These are phyloP conservation scores for Euproctis similis DNA, from an alignment of 2,888 invertebrate species.

Conservation along the genomic window DNA sequence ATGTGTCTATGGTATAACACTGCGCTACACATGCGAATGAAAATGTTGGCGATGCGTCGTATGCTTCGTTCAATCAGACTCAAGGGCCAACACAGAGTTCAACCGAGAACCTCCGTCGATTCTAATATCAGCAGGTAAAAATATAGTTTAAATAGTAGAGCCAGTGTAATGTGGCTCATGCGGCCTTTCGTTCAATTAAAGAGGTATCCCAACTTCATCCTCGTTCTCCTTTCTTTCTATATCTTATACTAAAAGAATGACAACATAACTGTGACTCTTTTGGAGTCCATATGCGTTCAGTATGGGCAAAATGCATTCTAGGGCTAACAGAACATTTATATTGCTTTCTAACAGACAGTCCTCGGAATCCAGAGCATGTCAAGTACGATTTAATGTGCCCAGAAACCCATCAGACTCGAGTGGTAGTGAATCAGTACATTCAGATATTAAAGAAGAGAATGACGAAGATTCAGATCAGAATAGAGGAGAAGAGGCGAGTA, in stretches of 20 bases:
- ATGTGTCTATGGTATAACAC: conserved; percentile 96
- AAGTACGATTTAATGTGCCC: conserved; percentile 47
- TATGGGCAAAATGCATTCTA: background rate
- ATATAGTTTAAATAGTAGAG: too few relatives aligned
- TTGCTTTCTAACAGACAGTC: conserved; percentile 32
- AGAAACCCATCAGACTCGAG: conserved; percentile 42
- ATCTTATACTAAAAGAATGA: too few relatives aligned
- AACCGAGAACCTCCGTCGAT: conserved; percentile 28
- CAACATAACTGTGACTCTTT: too few relatives aligned
- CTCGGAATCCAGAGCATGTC: conserved; percentile 31
- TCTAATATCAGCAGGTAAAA: conserved; percentile 34
- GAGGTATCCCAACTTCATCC: too few relatives aligned
- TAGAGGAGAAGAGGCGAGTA: background rate
- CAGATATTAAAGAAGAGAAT: conserved; percentile 18
- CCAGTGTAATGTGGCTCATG: too few relatives aligned
- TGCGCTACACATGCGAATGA: conserved; percentile 87
- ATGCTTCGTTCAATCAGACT: conserved; percentile 66
- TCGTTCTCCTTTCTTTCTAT: too few relatives aligned
- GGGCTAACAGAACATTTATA: too few relatives aligned
- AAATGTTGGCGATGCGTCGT: conserved; percentile 83
- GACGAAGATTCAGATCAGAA: background rate
- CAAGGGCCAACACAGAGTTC: conserved; percentile 22
- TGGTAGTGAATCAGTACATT: conserved; percentile 47
- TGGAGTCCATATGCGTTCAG: too few relatives aligned
- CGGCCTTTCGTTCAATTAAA: too few relatives aligned